These are phyloP conservation scores for Myocastor coypus DNA, from an alignment of 2,113 vertebrate species.

Conservation along the genomic window DNA sequence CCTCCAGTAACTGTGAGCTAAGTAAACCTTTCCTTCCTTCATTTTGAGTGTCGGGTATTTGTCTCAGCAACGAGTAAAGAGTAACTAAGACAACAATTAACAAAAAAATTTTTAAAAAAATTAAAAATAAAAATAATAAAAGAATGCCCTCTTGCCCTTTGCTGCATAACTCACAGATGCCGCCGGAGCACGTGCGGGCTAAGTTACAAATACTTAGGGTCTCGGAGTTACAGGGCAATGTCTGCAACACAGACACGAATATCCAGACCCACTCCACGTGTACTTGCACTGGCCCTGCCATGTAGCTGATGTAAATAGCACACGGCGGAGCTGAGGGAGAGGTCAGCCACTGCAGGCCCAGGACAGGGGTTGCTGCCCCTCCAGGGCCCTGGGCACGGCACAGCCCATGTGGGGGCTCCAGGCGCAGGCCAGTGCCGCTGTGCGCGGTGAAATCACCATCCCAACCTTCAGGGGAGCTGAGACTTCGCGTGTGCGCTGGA, in stretches of 20 bases:
- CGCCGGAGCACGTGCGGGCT: no score
- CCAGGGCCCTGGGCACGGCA: accelerated
- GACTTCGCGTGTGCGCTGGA: accelerated
- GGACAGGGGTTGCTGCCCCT: no score
- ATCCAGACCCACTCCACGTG: neutral
- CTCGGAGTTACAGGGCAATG: neutral
- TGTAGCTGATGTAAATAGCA: no score
- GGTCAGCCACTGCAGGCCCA: accelerated
- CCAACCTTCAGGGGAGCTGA: neutral
- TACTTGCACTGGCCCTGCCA: neutral
- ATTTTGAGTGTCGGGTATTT: no score
- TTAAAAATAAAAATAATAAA: no score
- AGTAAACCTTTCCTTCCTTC: no score
- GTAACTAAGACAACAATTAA: no score
- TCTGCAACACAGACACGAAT: accelerated
- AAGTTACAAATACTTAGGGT: neutral
- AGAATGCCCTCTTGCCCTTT: neutral
- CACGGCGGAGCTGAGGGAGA: neutral
- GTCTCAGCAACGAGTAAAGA: no score
- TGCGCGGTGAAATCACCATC: no score
- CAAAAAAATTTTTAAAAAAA: no score
- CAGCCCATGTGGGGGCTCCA: neutral
- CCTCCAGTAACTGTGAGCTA: no score
- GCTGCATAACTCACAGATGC: neutral
- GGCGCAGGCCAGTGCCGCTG: no score